Evolutionary conservation across 2,888 invertebrate species (phyloP), one percentile per base, ranked within the genome.

Genomic region (Ormyrus pomaceus): DNA sequence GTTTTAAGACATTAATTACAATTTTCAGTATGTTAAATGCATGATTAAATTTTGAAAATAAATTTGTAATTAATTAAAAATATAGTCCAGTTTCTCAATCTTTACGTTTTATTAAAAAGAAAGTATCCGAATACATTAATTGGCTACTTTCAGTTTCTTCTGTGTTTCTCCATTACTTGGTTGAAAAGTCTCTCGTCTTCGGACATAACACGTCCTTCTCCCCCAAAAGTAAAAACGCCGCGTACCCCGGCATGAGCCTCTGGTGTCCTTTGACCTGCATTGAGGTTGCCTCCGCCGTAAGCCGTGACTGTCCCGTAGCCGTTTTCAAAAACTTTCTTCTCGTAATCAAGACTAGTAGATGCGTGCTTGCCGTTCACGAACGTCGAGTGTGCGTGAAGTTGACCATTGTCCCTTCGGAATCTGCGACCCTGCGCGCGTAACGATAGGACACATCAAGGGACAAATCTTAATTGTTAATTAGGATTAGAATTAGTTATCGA

Each of bases 321-420:
- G 6, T 68, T 55, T 13, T 68, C 53, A 45, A 55, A 53, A 55
- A 68, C 45, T 55, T 68, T 68, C 13, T 68, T 68, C 13, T 55
- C 55, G 34, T 0, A 34, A 2, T 45, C 68, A 11, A 34, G 34
- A 5, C 34, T 55, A 0, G 45, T 13, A 45, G 10, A 6, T 2
- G 45, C 55, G 0, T 3, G 55, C 8, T 10, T 46, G 11, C 51
- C 55, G 1, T 55, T 19, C n/a, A 13, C 11, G 5, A 66, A n/a
- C 7, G 2, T 53, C 9, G 66, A 34, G 34, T 53, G 53, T 10
- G 53, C 53, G 6, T 13, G 55, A 53, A 68, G 9, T 45, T 34
- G 34, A 34, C 68, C 53, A 55, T 34, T 51, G 45, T 68, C 55
- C 11, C 68, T 46, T 9, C 53, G 19, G 34, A 53, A 34, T 66